These are phyloP conservation scores for Atrichornis clamosus DNA, from an alignment of 2,113 vertebrate genomes.

Conservation along the genomic window DNA sequence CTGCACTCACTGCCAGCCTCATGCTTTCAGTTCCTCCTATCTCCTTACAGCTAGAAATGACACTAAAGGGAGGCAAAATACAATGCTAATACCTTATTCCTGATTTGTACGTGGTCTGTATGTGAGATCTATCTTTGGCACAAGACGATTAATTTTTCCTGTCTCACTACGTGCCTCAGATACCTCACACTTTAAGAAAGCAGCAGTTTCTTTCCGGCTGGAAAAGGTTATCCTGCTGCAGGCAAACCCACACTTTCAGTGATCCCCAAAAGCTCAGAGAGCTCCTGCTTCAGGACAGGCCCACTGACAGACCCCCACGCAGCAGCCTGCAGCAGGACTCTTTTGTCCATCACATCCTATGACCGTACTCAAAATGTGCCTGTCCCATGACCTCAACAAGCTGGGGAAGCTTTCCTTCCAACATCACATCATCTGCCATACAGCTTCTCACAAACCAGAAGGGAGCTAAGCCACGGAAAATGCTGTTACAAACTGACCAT, in stretches of 20 bases:
- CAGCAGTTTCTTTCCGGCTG: background rate
- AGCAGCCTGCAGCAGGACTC: background rate
- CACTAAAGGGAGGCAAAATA: background rate
- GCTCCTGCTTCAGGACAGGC: background rate
- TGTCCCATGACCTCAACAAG: background rate
- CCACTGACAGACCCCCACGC: background rate
- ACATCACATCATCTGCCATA: background rate
- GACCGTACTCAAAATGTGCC: background rate
- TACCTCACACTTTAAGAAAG: rapidly evolving
- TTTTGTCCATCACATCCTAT: background rate
- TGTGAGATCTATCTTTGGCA: background rate
- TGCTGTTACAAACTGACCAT: background rate
- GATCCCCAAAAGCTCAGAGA: background rate
- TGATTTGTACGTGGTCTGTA: background rate
- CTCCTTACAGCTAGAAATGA: background rate
- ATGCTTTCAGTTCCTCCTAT: background rate
- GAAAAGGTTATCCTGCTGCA: background rate
- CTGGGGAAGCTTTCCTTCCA: background rate
- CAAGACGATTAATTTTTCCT: background rate
- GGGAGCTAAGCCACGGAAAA: background rate
- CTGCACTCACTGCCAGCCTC: background rate
- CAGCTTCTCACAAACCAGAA: background rate
- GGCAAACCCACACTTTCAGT: background rate
- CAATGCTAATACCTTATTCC: background rate
- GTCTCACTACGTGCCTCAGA: background rate